Evolutionary conservation across 2,113 vertebrate species (phyloP).

Genomic region (Meriones unguiculatus): DNA sequence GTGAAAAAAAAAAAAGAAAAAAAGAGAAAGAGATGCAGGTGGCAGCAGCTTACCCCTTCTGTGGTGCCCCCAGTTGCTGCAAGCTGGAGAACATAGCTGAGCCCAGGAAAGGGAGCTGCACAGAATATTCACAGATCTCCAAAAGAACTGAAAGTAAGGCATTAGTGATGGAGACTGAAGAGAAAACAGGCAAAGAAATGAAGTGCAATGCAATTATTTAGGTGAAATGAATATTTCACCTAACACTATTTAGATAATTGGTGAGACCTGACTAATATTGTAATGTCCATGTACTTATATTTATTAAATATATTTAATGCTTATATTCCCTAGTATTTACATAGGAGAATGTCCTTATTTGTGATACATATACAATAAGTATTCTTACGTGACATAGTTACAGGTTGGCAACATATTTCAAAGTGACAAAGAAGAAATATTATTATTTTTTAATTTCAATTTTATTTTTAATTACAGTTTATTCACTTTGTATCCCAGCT

Average conservation of each 20-base stretch:
- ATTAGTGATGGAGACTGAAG: neutral
- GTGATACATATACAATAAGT: neutral
- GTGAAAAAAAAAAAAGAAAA: neutral
- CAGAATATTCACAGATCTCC: neutral
- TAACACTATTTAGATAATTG: neutral
- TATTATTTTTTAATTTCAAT: too few species aligned
- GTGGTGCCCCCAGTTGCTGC: neutral
- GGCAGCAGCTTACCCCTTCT: neutral
- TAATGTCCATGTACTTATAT: neutral
- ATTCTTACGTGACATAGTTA: neutral
- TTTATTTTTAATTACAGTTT: too few species aligned
- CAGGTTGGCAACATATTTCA: neutral
- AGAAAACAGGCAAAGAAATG: neutral
- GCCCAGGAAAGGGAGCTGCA: neutral
- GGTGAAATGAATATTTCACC: neutral
- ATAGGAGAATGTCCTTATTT: neutral
- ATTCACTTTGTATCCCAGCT: too few species aligned
- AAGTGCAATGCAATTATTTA: neutral
- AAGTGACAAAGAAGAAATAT: neutral
- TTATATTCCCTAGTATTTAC: neutral
- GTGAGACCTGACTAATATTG: neutral
- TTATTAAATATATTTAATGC: too few species aligned
- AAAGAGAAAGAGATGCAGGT: neutral
- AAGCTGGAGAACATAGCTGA: neutral
- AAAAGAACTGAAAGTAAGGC: neutral